Base-by-base conservation (phyloP, 1,140 invertebrate species). In the Drosophila tani region DNA sequence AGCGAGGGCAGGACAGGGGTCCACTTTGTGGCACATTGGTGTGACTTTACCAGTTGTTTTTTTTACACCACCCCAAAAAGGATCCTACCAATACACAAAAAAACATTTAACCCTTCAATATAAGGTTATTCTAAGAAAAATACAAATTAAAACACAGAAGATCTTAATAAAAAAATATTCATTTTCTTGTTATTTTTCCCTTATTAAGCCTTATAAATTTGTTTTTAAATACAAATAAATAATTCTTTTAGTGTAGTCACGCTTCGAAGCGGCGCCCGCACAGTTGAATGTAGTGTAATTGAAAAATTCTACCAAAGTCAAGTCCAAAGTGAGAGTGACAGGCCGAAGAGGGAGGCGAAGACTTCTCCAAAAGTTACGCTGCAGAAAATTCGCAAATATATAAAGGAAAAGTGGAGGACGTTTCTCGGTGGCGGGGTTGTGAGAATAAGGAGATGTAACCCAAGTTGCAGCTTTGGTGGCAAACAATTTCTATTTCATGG, bases 241-340 rank as follows among this genome's bases (percentile, higher is more conserved):
- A 55, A 11, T 40, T 40, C 8, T 29, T n/a, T n/a, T 0, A 40
- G 53, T 51, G 19, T 43, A n/a, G n/a, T n/a, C n/a, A n/a, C n/a
- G n/a, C n/a, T n/a, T n/a, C n/a, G n/a, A n/a, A n/a, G n/a, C n/a
- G n/a, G n/a, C n/a, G n/a, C n/a, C n/a, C n/a, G n/a, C n/a, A n/a
- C n/a, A n/a, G n/a, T n/a, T n/a, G n/a, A n/a, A n/a, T n/a, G n/a
- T n/a, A n/a, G n/a, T n/a, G n/a, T n/a, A n/a, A n/a, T n/a, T n/a
- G n/a, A n/a, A n/a, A n/a, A n/a, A n/a, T n/a, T n/a, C n/a, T n/a
- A n/a, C n/a, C n/a, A n/a, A n/a, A n/a, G n/a, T n/a, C n/a, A n/a
- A n/a, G n/a, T n/a, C n/a, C 85, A 88, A 88, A 90, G 85, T 88
- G 85, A 90, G 85, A 85, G 85, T 88, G 85, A 90, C 85, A 90